Base-by-base conservation (phyloP, 1,140 invertebrate genomes). In the Chlorops oryzae region DNA sequence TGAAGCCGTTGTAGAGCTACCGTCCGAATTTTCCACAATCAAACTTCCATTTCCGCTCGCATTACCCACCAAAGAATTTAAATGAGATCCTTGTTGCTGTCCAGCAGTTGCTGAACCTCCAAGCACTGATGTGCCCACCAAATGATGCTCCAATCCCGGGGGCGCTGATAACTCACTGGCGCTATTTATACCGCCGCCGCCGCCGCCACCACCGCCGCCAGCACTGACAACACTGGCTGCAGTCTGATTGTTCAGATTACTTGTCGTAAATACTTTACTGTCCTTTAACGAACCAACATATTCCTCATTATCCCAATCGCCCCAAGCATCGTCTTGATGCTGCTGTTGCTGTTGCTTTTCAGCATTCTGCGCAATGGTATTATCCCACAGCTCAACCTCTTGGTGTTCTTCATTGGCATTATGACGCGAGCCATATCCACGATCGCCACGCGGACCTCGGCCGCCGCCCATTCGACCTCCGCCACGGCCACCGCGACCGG, bases 271-370 rank as follows among this genome's bases (percentile, higher is more conserved):
- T 42, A 96, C 92, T 78, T 95, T 95, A n/a, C 88, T 92, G 65
- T 96, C 92, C 47, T 90, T 86, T 47, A 95, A 76, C 53, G 88
- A 92, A 48, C 91, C 91, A 10, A 90, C 91, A 76, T 93, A 96
- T 65, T 93, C 90, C 74, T 95, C 92, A 64, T 92, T 92, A 71
- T 92, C 91, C 92, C 92, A 95, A 62, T 95, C 90, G 74, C 70
- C 70, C 64, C 70, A 71, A 10, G 65, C 59, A 52, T 72, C 69
- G 39, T 70, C 66, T n/a, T 65, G 60, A 13, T 59, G 43, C 42
- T 59, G 61, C 57, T 66, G 65, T 24, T 55, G 54, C 27, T 55
- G 53, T 45, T 69, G 66, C 42, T 70, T 70, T 18, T 72, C 69
- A 10, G 61, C 61, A 48, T 62, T 72, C 24, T 67, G 62, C 24